Base-by-base conservation (phyloP, 2,113 vertebrate species). In the Neotoma lepida region DNA sequence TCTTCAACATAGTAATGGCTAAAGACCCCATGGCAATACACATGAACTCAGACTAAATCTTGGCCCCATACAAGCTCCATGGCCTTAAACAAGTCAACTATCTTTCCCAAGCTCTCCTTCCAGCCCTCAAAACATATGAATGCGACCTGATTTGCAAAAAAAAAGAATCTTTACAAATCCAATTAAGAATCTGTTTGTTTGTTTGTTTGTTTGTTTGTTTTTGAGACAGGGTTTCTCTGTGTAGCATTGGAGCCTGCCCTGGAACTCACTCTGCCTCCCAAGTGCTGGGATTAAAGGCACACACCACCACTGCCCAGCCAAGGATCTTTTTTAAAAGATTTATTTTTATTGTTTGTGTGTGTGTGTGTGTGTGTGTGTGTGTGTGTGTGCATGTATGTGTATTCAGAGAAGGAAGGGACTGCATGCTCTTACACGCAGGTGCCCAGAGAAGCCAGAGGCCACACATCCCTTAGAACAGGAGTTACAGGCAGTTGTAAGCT, bases 331-430 rank as follows among this genome's bases (percentile, higher is more conserved):
- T 4, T 24, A 73, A 71, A 39, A 18, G 33, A 78, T 66, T 73
- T 81, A 26, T 56, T 26, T 81, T 33, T 54, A 9, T 51, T 44
- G 44, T 46, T 26, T 5, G 28, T 12, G 4, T n/a, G 51, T 81
- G 51, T 54, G 17, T 51, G 30, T 74, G 73, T 81, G 51, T 54
- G 17, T 49, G 30, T 74, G 73, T 74, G 24, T 44, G 41, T 44
- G 26, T 46, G 44, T 5, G 9, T 12, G 4, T 22, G 35, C 20
- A 17, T 2, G 2, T 6, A 20, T 7, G 35, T n/a, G 9, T 1
- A n/a, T 39, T n/a, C 77, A 54, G 9, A 56, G 35, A 26, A 61
- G 26, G 24, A 41, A 41, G n/a, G n/a, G 24, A 30, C 28, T 41
- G 1, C 41, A 9, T 61, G 22, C 26, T 24, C 26, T 28, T 61